Conservation (phyloP, 2,888 invertebrate genomes). For the Rhabditoides inermis region DNA sequence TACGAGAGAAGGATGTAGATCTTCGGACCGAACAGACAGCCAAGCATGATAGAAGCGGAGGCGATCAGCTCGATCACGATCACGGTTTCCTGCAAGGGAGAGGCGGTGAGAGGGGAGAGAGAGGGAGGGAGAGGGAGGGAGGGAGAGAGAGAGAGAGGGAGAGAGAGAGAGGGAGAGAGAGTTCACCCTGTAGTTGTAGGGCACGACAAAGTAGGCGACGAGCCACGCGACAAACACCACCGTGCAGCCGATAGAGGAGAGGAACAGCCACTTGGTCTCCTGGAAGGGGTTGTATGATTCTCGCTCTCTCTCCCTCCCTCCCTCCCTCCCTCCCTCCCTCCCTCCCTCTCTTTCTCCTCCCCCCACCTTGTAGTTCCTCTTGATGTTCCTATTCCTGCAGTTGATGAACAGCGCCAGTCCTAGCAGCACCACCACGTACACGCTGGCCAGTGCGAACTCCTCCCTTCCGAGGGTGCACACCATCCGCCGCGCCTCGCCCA, state of each 20-base stretch:
- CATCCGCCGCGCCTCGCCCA: slow-evolving; percentile 27
- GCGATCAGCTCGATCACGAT: slow-evolving; percentile 39
- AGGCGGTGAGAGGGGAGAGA: neutral
- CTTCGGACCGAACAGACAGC: slow-evolving; percentile 51
- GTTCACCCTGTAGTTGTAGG: slow-evolving; percentile 13
- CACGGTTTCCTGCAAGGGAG: slow-evolving; percentile 20
- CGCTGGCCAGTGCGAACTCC: slow-evolving; percentile 37
- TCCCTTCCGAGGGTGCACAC: slow-evolving; percentile 31
- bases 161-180: neutral
- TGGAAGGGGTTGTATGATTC: slow-evolving; percentile 1
- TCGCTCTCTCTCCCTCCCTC: too few species aligned
- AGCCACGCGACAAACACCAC: slow-evolving; percentile 41
- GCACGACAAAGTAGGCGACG: slow-evolving; percentile 26
- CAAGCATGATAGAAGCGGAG: slow-evolving; percentile 43
- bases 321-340: too few species aligned
- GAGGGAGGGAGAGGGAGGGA: neutral
- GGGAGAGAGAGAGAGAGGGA: neutral
- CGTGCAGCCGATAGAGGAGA: slow-evolving; percentile 36
- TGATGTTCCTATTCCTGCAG: slow-evolving; percentile 44
- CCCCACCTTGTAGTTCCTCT: slow-evolving; percentile 49
- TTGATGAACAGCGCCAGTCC: slow-evolving; percentile 45
- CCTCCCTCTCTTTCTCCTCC: too few species aligned
- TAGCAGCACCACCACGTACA: slow-evolving; percentile 44
- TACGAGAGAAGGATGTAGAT: slow-evolving; percentile 51
- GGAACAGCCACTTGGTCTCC: slow-evolving; percentile 50